Conservation (phyloP, 2,797 vertebrate species). For the Nannoperca obscura region DNA sequence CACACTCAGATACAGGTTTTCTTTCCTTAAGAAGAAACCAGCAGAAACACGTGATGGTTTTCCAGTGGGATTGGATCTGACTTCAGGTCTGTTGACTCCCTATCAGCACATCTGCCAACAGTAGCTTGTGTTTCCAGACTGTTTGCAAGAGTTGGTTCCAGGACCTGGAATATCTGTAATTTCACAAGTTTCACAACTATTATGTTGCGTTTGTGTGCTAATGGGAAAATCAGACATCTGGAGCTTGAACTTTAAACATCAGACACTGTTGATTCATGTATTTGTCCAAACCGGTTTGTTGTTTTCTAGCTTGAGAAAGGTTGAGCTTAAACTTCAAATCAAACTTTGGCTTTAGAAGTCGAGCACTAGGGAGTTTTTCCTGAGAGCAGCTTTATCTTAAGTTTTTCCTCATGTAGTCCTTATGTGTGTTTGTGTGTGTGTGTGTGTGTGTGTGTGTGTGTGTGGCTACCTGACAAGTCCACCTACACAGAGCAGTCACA, state of each 20-base stretch:
- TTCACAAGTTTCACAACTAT: not conserved
- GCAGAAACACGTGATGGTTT: not conserved
- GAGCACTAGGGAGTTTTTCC: not conserved
- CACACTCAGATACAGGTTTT: not conserved
- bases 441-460: conserved; percentile 36
- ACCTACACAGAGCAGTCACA: conserved; percentile 67
- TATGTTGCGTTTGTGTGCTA: not conserved
- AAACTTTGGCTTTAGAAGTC: not conserved
- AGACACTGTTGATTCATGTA: not conserved
- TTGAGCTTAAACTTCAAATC: not conserved
- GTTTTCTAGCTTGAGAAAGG: no score
- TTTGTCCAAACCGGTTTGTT: not conserved
- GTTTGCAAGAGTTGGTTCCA: not conserved
- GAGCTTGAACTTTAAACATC: not conserved
- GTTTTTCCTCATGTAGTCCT: not conserved
- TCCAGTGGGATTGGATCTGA: not conserved
- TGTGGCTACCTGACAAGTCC: conserved; percentile 71
- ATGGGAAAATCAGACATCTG: conserved; percentile 33
- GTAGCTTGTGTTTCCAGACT: not conserved
- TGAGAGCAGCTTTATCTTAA: not conserved
- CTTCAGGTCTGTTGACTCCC: not conserved
- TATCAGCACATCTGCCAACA: not conserved
- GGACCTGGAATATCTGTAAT: not conserved
- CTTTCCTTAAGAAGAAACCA: not conserved
- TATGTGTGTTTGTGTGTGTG: conserved; percentile 38